Percentiles rank a stretch among this genome's conserved stretches.
Evolutionary conservation across 1,140 invertebrate genomes (phyloP).

Genomic region (Brachionus manjavacas): DNA sequence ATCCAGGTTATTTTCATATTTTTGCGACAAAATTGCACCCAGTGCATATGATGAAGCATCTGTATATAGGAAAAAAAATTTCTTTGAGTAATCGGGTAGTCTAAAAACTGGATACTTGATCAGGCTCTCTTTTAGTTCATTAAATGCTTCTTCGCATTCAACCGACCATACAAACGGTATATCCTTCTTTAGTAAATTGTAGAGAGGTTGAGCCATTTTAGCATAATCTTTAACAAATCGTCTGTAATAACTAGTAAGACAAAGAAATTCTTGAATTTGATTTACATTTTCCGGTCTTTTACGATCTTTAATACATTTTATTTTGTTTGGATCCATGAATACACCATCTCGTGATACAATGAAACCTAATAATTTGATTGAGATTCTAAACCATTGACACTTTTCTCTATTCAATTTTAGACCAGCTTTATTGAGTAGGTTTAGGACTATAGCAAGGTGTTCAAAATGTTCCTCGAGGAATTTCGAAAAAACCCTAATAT

Average conservation of each 20-base stretch:
- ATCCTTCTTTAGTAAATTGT: constrained; percentile 47
- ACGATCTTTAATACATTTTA: neutral
- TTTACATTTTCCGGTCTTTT: neutral
- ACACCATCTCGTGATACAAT: constrained; percentile 43
- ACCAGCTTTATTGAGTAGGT: constrained; percentile 50
- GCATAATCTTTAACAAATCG: constrained; percentile 48
- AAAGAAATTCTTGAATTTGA: neutral
- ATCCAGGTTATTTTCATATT: too few species aligned
- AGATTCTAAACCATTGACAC: constrained; percentile 51
- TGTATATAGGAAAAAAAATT: too few species aligned
- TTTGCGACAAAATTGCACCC: too few species aligned
- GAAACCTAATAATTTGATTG: constrained; percentile 55
- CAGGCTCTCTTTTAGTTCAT: too few species aligned
- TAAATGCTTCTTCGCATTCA: too few species aligned
- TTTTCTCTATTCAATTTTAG: constrained; percentile 57
- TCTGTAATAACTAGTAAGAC: constrained; percentile 6
- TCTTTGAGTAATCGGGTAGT: too few species aligned
- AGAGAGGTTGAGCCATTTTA: constrained; percentile 45
- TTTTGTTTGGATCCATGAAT: neutral
- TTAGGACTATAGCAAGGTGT: constrained; percentile 51
- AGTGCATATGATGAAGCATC: too few species aligned
- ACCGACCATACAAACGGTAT: constrained; percentile 46
- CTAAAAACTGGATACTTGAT: too few species aligned
- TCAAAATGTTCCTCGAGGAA: constrained; percentile 55
- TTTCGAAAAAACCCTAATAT: constrained; percentile 55